Percentiles rank a stretch among this genome's conserved stretches.
These are phyloP conservation scores for Drosophila grimshawi DNA, from an alignment of 1,140 invertebrate species.

Conservation along the genomic window DNA sequence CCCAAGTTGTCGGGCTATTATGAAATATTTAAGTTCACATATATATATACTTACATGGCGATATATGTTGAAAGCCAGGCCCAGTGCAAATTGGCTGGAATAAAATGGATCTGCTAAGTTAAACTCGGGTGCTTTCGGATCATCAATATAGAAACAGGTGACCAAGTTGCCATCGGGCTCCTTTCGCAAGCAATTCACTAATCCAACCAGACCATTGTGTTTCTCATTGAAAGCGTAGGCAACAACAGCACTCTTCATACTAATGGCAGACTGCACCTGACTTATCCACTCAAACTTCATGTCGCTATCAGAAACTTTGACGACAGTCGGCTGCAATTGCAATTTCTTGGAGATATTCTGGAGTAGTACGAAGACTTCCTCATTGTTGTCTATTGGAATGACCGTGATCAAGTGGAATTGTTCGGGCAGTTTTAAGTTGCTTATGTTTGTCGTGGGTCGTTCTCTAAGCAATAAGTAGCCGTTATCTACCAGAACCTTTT, in stretches of 20 bases:
- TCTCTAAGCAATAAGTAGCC: slow-evolving; percentile 86
- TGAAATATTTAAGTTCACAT: background rate
- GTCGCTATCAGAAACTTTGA: slow-evolving; percentile 75
- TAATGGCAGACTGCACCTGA: slow-evolving; percentile 85
- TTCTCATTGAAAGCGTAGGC: slow-evolving; percentile 87
- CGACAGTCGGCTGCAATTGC: slow-evolving; percentile 59
- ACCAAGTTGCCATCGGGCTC: slow-evolving; percentile 89
- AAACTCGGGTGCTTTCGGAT: slow-evolving; percentile 88
- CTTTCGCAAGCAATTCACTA: slow-evolving; percentile 90
- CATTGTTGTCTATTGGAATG: slow-evolving; percentile 59
- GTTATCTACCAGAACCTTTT: slow-evolving; percentile 74
- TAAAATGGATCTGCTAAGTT: slow-evolving; percentile 88
- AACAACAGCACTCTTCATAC: slow-evolving; percentile 85
- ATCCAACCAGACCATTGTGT: slow-evolving; percentile 92
- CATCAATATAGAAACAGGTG: slow-evolving; percentile 88
- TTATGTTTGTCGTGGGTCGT: slow-evolving; percentile 43
- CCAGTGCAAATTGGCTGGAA: slow-evolving; percentile 88
- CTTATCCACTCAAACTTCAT: slow-evolving; percentile 85
- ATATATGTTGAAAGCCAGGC: slow-evolving; percentile 93
- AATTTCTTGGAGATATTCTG: slow-evolving; percentile 69
- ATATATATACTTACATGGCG: slow-evolving; percentile 90
- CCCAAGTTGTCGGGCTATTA: background rate
- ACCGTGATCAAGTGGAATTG: slow-evolving; percentile 70
- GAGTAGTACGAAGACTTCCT: slow-evolving; percentile 79
- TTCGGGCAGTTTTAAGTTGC: slow-evolving; percentile 47